Percentiles rank a stretch among this genome's conserved stretches.
Evolutionary conservation across 2,888 invertebrate genomes (phyloP).

Genomic region (Loripinus fragilis): DNA sequence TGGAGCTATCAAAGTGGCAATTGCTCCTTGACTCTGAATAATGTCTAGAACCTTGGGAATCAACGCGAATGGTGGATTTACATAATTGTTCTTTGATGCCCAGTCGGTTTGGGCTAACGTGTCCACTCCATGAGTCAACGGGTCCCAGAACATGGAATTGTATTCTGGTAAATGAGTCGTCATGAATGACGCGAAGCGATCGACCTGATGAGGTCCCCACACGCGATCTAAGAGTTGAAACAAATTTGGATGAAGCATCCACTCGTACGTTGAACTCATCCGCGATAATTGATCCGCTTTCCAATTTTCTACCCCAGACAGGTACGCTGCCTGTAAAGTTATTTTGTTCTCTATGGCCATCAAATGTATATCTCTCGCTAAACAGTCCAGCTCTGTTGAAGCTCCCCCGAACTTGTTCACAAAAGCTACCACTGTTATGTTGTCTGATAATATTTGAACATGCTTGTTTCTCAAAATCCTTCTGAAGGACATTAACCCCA

Average conservation of each 20-base stretch:
- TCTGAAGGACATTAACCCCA: conserved; percentile 26
- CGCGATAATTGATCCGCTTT: conserved; percentile 9
- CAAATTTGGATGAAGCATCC: conserved; percentile 7
- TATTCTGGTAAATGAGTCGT: not conserved
- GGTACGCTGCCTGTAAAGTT: not conserved
- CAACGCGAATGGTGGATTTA: conserved; percentile 37
- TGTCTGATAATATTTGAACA: conserved; percentile 26
- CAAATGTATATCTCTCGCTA: not conserved
- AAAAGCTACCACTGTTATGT: conserved; percentile 19
- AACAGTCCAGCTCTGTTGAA: not conserved
- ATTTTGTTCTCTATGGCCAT: not conserved
- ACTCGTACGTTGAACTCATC: conserved; percentile 3
- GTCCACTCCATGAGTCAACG: conserved; percentile 4
- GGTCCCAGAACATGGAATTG: conserved; percentile 7
- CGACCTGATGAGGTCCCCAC: conserved; percentile 26
- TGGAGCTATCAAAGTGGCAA: conserved; percentile 23
- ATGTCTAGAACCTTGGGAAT: conserved; percentile 20
- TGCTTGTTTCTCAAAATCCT: not conserved
- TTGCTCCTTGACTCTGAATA: conserved; percentile 14
- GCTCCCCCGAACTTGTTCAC: conserved; percentile 16
- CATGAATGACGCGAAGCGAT: conserved; percentile 15
- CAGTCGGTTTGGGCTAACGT: conserved; percentile 5
- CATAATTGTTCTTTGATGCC: conserved; percentile 25
- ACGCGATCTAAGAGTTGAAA: not conserved
- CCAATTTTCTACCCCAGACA: not conserved